Percentiles rank a stretch among this genome's conserved stretches.
Evolutionary conservation across 2,113 vertebrate species (phyloP).

Genomic region (Sorex fumeus): DNA sequence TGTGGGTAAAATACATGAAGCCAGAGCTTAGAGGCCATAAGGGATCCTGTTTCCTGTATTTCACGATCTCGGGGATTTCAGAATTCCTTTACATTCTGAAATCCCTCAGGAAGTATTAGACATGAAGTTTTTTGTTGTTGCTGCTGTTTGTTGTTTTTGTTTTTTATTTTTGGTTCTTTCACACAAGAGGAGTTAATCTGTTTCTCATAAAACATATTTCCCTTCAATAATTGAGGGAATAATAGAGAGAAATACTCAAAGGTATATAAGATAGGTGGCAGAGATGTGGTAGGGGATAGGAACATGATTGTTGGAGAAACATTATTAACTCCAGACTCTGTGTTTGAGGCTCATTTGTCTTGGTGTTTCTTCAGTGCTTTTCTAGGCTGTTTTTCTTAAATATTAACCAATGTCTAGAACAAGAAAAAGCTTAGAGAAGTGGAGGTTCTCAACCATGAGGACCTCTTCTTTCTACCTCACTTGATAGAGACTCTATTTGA

Average conservation of each 20-base stretch:
- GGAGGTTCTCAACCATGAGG: background rate
- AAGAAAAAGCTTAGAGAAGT: background rate
- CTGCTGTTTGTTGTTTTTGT: background rate
- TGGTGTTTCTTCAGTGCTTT: background rate
- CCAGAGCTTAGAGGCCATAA: slow-evolving; percentile 20
- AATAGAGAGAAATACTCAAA: background rate
- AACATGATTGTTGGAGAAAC: background rate
- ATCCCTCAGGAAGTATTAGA: slow-evolving; percentile 58
- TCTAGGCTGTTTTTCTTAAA: background rate
- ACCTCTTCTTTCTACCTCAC: background rate
- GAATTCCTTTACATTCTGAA: slow-evolving; percentile 64
- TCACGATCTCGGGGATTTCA: slow-evolving; percentile 61
- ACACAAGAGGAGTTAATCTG: no score
- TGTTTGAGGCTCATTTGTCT: background rate
- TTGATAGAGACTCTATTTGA: background rate
- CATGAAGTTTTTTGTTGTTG: background rate
- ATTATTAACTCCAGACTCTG: background rate
- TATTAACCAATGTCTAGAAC: background rate
- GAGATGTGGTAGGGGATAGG: background rate
- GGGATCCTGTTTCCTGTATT: slow-evolving; percentile 67
- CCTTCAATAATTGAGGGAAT: background rate
- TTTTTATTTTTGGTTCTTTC: background rate
- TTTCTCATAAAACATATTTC: background rate
- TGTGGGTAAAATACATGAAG: background rate
- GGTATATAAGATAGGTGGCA: rapidly evolving